Percentiles rank a stretch among this genome's conserved stretches.
Evolutionary conservation across 1,140 invertebrate species (phyloP).

Genomic region (Onthophagus taurus): DNA sequence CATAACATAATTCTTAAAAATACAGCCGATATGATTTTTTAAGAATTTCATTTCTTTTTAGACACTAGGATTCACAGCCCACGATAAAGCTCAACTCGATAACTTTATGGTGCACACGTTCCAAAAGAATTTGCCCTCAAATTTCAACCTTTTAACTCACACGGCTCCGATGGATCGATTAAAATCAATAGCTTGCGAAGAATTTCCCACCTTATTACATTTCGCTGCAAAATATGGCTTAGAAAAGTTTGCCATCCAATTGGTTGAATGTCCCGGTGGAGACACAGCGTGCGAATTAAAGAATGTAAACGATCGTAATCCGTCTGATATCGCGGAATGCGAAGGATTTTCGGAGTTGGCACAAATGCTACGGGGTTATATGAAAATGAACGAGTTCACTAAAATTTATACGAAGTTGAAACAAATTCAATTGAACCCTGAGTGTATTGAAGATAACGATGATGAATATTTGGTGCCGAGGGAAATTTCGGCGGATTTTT

Average conservation of each 20-base stretch:
- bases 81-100: constrained; percentile 67
- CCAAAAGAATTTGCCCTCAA: constrained; percentile 68
- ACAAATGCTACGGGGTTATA: constrained; percentile 62
- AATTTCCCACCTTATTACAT: constrained; percentile 79
- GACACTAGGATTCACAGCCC: constrained; percentile 68
- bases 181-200: constrained; percentile 41
- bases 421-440: constrained; percentile 53
- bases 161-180: neutral
- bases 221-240: constrained; percentile 80
- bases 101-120: constrained; percentile 70
- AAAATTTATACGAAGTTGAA: constrained; percentile 77
- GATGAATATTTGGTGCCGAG: constrained; percentile 26
- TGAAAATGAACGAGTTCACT: constrained; percentile 68
- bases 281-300: constrained; percentile 66
- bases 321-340: constrained; percentile 68
- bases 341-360: constrained; percentile 60
- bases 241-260: constrained; percentile 67
- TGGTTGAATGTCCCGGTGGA: constrained; percentile 76
- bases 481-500: constrained; percentile 1
- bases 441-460: constrained; percentile 38
- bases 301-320: constrained; percentile 68
- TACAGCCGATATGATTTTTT: too few relatives aligned
- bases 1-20: too few relatives aligned
- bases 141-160: constrained; percentile 63
- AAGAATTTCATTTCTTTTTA: constrained; percentile 34